Evolutionary conservation across 2,113 vertebrate species (phyloP).

Genomic region (Syngnathus floridae): DNA sequence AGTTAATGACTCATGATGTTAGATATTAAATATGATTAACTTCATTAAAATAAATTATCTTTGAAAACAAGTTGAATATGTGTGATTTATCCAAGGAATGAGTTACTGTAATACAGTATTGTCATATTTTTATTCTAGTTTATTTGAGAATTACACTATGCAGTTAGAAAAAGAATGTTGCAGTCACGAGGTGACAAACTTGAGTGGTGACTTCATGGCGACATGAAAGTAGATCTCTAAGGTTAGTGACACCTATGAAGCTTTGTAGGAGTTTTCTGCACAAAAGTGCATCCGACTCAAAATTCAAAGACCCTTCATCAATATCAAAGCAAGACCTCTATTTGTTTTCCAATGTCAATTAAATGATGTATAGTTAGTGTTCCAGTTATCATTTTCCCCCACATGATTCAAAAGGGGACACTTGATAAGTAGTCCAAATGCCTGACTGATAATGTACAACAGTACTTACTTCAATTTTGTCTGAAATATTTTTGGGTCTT

Average conservation of each 20-base stretch:
- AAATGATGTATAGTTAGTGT: no score
- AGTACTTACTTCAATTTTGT: neutral
- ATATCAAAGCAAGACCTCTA: no score
- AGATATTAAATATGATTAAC: neutral
- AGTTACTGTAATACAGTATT: neutral
- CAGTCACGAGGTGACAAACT: neutral
- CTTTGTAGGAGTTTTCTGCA: neutral
- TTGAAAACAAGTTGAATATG: neutral
- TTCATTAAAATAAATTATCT: neutral
- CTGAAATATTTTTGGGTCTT: neutral
- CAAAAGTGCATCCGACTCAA: no score
- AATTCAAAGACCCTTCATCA: no score
- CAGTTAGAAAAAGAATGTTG: neutral
- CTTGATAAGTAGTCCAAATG: no score
- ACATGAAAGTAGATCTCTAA: no score
- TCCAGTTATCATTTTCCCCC: no score
- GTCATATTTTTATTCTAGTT: neutral
- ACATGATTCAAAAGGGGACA: no score
- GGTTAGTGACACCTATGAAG: neutral
- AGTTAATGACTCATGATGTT: neutral
- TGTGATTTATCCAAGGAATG: neutral
- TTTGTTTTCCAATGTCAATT: no score
- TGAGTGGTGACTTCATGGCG: neutral
- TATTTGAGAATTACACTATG: neutral
- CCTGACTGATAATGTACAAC: no score